Percentiles rank a stretch among this genome's conserved stretches.
Conservation (phyloP, 2,888 invertebrate genomes). For the Watsonalla binaria region DNA sequence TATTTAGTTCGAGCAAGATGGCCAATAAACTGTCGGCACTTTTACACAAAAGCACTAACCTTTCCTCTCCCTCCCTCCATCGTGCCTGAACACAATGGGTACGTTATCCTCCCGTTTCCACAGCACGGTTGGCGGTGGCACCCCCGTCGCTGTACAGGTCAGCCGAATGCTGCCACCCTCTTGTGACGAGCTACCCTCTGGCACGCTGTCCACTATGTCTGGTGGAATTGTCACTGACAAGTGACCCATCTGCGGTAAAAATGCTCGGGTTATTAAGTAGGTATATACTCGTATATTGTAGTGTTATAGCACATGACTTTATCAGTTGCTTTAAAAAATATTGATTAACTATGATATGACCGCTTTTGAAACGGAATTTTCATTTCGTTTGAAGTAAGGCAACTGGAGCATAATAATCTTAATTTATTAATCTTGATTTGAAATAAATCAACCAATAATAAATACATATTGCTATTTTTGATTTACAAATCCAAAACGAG, state of each 20-base stretch:
- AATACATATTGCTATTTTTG: too few species aligned
- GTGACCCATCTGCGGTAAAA: constrained; percentile 84
- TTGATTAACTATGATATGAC: too few species aligned
- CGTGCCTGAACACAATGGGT: constrained; percentile 86
- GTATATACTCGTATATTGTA: too few species aligned
- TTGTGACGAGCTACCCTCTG: constrained; percentile 86
- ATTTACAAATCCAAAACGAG: background rate
- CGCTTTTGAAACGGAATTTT: too few species aligned
- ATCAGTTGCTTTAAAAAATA: too few species aligned
- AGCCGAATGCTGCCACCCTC: constrained; percentile 89
- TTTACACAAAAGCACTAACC: constrained; percentile 61
- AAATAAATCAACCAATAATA: too few species aligned
- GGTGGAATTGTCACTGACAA: constrained; percentile 93
- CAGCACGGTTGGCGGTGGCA: constrained; percentile 86
- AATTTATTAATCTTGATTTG: too few species aligned
- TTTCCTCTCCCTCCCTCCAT: constrained; percentile 84
- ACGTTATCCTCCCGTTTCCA: constrained; percentile 90
- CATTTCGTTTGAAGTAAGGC: too few species aligned
- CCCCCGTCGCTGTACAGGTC: constrained; percentile 88
- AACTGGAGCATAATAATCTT: too few species aligned
- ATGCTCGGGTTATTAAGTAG: background rate
- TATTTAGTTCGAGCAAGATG: too few species aligned
- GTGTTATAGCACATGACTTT: too few species aligned
- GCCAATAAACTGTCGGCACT: too few species aligned
- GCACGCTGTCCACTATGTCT: constrained; percentile 88